Evolutionary conservation across 1,140 invertebrate species (phyloP).

Genomic region (Trachelipus rathkii): DNA sequence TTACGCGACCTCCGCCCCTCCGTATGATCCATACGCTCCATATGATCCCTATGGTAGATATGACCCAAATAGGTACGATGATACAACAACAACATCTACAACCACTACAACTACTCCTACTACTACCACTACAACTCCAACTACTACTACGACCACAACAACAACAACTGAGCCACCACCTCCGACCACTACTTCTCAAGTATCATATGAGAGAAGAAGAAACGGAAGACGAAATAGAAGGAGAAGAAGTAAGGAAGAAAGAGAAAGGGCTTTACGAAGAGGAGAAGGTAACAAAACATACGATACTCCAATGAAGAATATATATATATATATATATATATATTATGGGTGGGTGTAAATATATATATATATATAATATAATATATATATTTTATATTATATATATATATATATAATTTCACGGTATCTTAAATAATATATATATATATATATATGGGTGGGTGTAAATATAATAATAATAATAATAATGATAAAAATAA

Average conservation of each 20-base stretch:
- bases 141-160: conserved; percentile 27
- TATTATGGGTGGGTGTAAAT: not conserved
- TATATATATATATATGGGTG: not conserved
- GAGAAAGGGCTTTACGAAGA: not conserved
- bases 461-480: too few species aligned
- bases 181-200: not conserved
- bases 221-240: conserved; percentile 18
- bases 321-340: not conserved
- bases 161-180: conserved; percentile 31
- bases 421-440: too few species aligned
- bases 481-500: too few species aligned
- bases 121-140: conserved; percentile 14
- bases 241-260: conserved; percentile 12
- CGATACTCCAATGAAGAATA: not conserved
- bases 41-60: conserved; percentile 16
- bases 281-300: conserved; percentile 9
- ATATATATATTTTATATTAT: not conserved
- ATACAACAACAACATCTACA: conserved; percentile 25
- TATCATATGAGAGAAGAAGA: conserved; percentile 22
- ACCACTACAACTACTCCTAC: conserved; percentile 35
- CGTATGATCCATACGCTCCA: conserved; percentile 38
- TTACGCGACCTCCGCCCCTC: not conserved
- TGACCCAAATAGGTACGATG: conserved; percentile 14
- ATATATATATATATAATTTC: conserved; percentile 13
- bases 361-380: not conserved